phyloP scores from a whole-genome alignment of 2,797 vertebrate genomes.

The Craterocephalus amniculus region DNA sequence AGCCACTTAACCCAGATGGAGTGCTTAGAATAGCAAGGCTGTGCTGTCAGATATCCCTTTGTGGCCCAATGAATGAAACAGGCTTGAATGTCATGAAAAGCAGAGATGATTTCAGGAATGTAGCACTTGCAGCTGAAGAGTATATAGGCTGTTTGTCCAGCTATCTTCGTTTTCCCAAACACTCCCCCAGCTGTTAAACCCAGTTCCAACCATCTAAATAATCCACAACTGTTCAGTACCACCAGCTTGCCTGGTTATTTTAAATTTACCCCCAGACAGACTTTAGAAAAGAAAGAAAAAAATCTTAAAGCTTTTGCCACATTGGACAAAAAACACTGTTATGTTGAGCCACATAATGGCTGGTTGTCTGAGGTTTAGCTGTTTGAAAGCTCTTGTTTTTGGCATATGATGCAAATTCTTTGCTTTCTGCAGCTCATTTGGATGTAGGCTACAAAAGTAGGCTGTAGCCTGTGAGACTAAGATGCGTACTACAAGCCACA shows the following conservation, averaged over 20 bases:
- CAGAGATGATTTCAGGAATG: slow-evolving; percentile 62
- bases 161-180: slow-evolving; percentile 48
- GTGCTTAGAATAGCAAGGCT: slow-evolving; percentile 61
- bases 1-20: slow-evolving; percentile 50
- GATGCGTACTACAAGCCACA: slow-evolving; percentile 50
- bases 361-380: slow-evolving; percentile 60
- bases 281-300: neutral
- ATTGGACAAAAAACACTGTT: slow-evolving; percentile 60
- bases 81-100: slow-evolving; percentile 48
- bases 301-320: slow-evolving; percentile 39
- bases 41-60: slow-evolving; percentile 59
- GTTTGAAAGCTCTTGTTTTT: slow-evolving; percentile 50
- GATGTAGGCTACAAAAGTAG: slow-evolving; percentile 49
- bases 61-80: slow-evolving; percentile 60
- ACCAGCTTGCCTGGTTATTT: slow-evolving; percentile 54
- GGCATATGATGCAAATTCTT: slow-evolving; percentile 76
- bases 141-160: slow-evolving; percentile 65
- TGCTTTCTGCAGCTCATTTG: slow-evolving; percentile 64
- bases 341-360: slow-evolving; percentile 75
- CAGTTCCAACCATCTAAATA: slow-evolving; percentile 63
- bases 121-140: slow-evolving; percentile 71
- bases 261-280: slow-evolving; percentile 47
- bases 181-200: slow-evolving; percentile 70
- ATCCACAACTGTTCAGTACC: slow-evolving; percentile 56
- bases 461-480: too few species aligned